These are phyloP conservation scores for Phortica okadai DNA, from an alignment of 2,888 invertebrate species.

Conservation along the genomic window DNA sequence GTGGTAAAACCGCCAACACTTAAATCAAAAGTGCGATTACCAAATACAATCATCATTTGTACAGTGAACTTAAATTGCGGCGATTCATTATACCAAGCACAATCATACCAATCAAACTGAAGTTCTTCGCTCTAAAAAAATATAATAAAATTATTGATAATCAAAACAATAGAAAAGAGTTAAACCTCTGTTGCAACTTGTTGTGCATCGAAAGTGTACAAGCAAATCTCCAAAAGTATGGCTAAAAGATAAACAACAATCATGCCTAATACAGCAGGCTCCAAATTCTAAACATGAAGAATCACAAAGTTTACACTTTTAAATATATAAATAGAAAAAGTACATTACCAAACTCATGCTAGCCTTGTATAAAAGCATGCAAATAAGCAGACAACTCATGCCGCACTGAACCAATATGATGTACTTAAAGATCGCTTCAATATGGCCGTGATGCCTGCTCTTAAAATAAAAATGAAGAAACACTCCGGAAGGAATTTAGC, in stretches of 20 bases:
- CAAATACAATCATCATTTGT: conserved; percentile 66
- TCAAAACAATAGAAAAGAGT: not conserved
- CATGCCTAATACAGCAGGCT: conserved; percentile 55
- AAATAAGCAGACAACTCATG: conserved; percentile 60
- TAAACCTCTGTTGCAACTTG: conserved; percentile 55
- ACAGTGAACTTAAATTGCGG: conserved; percentile 61
- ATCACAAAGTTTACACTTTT: not conserved
- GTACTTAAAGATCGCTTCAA: conserved; percentile 61
- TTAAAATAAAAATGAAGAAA: not conserved
- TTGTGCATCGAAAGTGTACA: conserved; percentile 60
- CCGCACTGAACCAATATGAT: conserved; percentile 61
- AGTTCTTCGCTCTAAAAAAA: conserved; percentile 61
- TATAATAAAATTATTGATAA: not conserved
- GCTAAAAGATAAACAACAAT: conserved; percentile 58
- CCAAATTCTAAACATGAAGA: conserved; percentile 48
- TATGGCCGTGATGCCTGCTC: conserved; percentile 53
- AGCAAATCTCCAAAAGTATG: conserved; percentile 56
- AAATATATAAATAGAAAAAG: not conserved
- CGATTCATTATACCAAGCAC: conserved; percentile 68
- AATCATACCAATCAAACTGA: conserved; percentile 61
- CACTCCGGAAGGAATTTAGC: not conserved
- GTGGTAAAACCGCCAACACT: conserved; percentile 66
- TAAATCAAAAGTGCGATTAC: conserved; percentile 54
- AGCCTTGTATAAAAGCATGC: conserved; percentile 64
- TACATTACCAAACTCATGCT: conserved; percentile 59